Conservation (phyloP, 2,797 vertebrate genomes). For the Dendrocincla tyrannina region DNA sequence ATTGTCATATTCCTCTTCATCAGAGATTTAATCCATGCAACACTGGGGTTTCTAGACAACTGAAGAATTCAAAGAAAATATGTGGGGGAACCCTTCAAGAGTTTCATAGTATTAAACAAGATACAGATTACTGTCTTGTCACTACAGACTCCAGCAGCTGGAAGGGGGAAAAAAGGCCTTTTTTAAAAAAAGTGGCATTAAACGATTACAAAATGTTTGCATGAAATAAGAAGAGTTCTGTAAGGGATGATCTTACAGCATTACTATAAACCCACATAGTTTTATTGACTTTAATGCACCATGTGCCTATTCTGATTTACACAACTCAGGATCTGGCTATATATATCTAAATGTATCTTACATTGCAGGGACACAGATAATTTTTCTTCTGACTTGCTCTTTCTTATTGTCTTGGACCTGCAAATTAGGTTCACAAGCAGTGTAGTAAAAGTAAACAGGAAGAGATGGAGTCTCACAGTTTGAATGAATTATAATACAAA, state of each 20-base stretch:
- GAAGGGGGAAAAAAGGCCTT: neutral
- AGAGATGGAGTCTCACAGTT: constrained; percentile 5
- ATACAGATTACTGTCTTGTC: neutral
- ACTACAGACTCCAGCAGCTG: neutral
- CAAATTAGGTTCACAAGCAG: constrained; percentile 27
- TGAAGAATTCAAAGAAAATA: neutral
- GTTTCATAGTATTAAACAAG: neutral
- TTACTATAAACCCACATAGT: neutral
- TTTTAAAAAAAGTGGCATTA: constrained; percentile 3
- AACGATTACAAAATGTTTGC: constrained; percentile 5
- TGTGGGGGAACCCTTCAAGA: neutral
- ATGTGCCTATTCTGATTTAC: neutral
- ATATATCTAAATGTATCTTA: neutral
- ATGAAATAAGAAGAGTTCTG: neutral
- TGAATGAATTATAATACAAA: constrained; percentile 27
- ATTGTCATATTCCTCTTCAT: constrained; percentile 48
- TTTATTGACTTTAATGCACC: neutral
- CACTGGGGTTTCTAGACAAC: constrained; percentile 1
- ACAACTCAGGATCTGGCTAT: neutral
- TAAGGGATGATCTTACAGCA: neutral
- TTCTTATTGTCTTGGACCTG: neutral
- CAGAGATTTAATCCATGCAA: constrained; percentile 14
- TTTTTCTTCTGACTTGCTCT: constrained; percentile 6
- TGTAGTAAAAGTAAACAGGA: constrained; percentile 25
- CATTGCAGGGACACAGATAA: neutral